Base-by-base conservation (phyloP, 2,888 invertebrate species). In the Spatulosminthurus flaviceps region DNA sequence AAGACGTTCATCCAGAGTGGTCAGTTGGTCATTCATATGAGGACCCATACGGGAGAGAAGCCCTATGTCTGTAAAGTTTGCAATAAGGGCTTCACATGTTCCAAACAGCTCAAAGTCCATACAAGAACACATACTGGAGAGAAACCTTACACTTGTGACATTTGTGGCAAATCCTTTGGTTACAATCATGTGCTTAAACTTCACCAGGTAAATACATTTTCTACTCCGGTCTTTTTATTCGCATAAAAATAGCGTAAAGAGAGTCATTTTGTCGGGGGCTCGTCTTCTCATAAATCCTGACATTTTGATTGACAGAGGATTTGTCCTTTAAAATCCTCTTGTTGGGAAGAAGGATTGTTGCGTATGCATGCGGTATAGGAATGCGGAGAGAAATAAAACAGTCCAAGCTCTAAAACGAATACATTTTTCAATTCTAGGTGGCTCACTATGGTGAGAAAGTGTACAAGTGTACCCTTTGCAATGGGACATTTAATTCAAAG, bases 1-100 rank as follows among this genome's bases (percentile, higher is more conserved):
- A 95, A 95, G 88, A 95, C 95, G 0, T 95, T 96, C 87, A 95
- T 95, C 77, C 95, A 96, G 87, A 94, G 94, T 16, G 95, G 95
- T 0, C 95, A 96, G 87, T 88, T 96, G 85, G 95, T 96, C 0
- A 95, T 95, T 84, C 96, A 96, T 87, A 93, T 95, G 90, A 90
- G 95, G 75, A 95, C 95, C 0, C 95, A 95, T 87, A 96, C 95
- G 0, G 94, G 87, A 1, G 86, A 87, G 72, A 86, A 86, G 72
- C 84, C 83, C 0, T 95, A 95, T 87, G 92, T 92, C 1, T 92
- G 92, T 84, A 95, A 92, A 87, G 88, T 94, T 88, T 96, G 95
- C 87, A 93, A 93, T 72, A 96, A 96, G 87, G 95, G 95, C 5
- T 96, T 96, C 88, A 95, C 95, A 2, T 95, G 95, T 88, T 95